Evolutionary conservation across 2,113 vertebrate species (phyloP), one percentile per base, ranked within the genome.

Genomic region (Pelecanoides urinatrix): DNA sequence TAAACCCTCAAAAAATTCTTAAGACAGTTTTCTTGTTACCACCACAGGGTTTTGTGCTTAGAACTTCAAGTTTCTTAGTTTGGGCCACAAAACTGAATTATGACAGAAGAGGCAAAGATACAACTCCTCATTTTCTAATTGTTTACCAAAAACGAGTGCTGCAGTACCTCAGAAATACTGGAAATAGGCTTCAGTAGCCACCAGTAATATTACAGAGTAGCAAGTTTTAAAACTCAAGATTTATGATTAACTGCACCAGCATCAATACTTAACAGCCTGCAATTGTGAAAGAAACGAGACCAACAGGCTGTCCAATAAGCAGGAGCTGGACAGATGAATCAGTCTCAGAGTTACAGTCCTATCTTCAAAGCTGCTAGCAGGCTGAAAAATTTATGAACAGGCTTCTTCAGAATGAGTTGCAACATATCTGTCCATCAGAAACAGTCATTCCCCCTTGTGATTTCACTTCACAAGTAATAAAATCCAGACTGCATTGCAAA

Each of bases 401-500:
- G 45, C 90, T 85, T 79, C 74, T 90, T 94, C 81, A 94, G 40
- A 55, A 79, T 62, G 68, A 90, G 63, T 82, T 89, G 81, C 88
- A 79, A 92, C 62, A 36, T 71, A 72, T 73, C 87, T 92, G 81
- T 59, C 85, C 87, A 88, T 85, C 93, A 88, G 50, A 92, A 92
- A 66, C 92, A 95, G 92, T 61, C 58, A 73, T n/a, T 72, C 12
- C 45, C 65, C 62, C 85, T 68, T 38, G 42, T 66, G 81, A 96
- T 79, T 96, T 93, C 90, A 58, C 76, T 95, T 29, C 49, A 80
- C 77, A 78, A 96, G 61, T 85, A 92, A 94, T 92, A 87, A 95
- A 96, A 91, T 78, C 95, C 95, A 97, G 94, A 82, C 80, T 75
- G 49, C 66, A 20, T 0, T 56, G 68, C 86, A 94, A 84, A 96